These are phyloP conservation scores for Mugil cephalus DNA, from an alignment of 2,113 vertebrate genomes.

Conservation along the genomic window DNA sequence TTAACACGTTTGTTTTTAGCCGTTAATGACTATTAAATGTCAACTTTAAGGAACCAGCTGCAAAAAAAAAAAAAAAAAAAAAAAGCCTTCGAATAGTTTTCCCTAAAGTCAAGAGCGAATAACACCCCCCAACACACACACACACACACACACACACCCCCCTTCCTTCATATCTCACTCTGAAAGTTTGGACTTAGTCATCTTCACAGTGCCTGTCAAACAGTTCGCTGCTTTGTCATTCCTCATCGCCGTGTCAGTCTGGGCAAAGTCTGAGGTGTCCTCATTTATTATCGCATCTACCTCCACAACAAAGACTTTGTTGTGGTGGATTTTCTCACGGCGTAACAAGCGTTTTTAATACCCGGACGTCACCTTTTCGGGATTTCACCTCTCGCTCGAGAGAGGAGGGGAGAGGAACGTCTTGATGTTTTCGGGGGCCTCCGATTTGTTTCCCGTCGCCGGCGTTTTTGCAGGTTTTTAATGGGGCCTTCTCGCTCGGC, in stretches of 20 bases:
- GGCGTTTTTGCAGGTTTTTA: slow-evolving; percentile 58
- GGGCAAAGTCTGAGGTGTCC: slow-evolving; percentile 54
- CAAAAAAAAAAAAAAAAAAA: slow-evolving; percentile 7
- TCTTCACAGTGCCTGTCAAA: slow-evolving; percentile 78
- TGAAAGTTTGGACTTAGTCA: slow-evolving; percentile 80
- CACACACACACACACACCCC: no score
- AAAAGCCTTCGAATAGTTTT: slow-evolving; percentile 37
- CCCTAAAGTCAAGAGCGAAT: slow-evolving; percentile 62
- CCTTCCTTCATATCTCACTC: slow-evolving; percentile 63
- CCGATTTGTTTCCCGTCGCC: slow-evolving; percentile 54
- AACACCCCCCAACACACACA: slow-evolving; percentile 51
- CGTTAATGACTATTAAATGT: no score
- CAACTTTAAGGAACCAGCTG: slow-evolving; percentile 10
- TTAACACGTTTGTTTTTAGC: no score
- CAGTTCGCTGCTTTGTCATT: slow-evolving; percentile 75
- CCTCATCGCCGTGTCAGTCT: slow-evolving; percentile 57
- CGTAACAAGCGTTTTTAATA: no score
- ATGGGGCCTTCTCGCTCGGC: slow-evolving; percentile 61
- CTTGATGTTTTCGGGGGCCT: slow-evolving; percentile 5
- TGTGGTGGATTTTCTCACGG: not conserved
- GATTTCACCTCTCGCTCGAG: slow-evolving; percentile 18
- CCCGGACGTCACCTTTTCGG: not conserved
- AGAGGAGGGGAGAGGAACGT: not conserved
- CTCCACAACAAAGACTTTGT: slow-evolving; percentile 38
- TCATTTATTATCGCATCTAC: slow-evolving; percentile 54